Evolutionary conservation across 1,140 invertebrate species (phyloP), one percentile per base, ranked within the genome.

Genomic region (Caenorhabditis tropicalis): DNA sequence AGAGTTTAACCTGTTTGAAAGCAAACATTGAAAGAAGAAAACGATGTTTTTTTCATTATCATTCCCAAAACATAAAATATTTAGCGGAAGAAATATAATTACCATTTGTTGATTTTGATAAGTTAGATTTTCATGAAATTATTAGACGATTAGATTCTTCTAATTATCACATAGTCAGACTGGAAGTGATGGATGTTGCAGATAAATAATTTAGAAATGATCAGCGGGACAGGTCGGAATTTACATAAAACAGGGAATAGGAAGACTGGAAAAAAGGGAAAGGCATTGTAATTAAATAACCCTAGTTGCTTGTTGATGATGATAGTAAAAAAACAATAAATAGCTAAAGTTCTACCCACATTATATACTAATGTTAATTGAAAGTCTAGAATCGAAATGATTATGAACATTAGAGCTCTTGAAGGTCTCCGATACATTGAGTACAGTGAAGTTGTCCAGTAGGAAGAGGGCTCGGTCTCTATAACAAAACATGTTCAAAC

Each of bases 381-480:
- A 74, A 19, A 36, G n/a, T 39, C 33, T 24, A n/a, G 6, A 74
- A 43, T 10, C 24, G 43, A 21, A 74, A 36, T 33, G 9, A 65
- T 74, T 74, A 74, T 74, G 65, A 29, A 74, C 65, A 74, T 46
- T 46, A 84, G 31, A 84, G 48, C 19, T 58, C 65, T 58, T 84
- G 49, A 65, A 84, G 74, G 46, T 84, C 79, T 39, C 83, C 83
- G 21, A 84, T 84, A 27, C 83, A 84, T 39, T 84, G 83, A 10
- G 58, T 80, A 81, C 83, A 84, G 49, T 84, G 83, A 15, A 84
- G 65, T 24, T 84, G 36, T 7, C 65, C 79, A 29, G 83, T 19
- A 0, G 83, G 46, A 39, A 46, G 21, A 15, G 48, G 21, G 9
- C 43, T 70, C 0, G 83, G 51, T 51, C 49, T 81, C 83, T 84